These are phyloP conservation scores for Eueremaeus valkanovi DNA, from an alignment of 2,888 invertebrate genomes.

Conservation along the genomic window DNA sequence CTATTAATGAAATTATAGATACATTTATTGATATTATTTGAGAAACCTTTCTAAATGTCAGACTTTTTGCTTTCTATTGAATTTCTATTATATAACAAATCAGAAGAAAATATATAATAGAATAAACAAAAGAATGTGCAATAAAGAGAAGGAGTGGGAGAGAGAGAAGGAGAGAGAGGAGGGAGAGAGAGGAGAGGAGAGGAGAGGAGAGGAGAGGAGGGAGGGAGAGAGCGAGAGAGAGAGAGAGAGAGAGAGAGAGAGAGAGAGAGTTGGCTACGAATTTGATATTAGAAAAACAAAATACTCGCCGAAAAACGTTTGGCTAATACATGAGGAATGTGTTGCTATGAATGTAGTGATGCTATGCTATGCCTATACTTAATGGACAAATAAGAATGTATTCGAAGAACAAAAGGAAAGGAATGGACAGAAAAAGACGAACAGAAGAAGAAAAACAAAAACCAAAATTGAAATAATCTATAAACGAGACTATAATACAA, in stretches of 20 bases:
- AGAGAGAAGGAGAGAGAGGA: no score
- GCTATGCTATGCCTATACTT: neutral
- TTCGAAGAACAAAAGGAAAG: neutral
- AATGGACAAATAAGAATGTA: neutral
- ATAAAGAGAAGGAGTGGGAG: no score
- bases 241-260: no score
- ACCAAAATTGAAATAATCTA: constrained; percentile 17
- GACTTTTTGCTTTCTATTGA: no score
- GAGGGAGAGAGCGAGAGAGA: no score
- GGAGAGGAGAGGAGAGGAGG: no score
- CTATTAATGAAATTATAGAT: no score
- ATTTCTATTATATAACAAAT: neutral
- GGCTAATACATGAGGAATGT: constrained; percentile 16
- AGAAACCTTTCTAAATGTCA: no score
- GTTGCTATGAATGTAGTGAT: constrained; percentile 28
- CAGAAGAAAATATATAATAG: neutral
- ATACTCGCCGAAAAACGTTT: neutral
- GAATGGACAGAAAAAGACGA: neutral
- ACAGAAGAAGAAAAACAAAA: neutral
- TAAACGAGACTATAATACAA: neutral
- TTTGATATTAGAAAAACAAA: constrained; percentile 10
- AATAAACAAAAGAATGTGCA: neutral
- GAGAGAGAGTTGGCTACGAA: no score
- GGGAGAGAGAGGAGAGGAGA: no score
- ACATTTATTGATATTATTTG: no score